phyloP scores from a whole-genome alignment of 2,113 vertebrate species.

The Sitta europaea region DNA sequence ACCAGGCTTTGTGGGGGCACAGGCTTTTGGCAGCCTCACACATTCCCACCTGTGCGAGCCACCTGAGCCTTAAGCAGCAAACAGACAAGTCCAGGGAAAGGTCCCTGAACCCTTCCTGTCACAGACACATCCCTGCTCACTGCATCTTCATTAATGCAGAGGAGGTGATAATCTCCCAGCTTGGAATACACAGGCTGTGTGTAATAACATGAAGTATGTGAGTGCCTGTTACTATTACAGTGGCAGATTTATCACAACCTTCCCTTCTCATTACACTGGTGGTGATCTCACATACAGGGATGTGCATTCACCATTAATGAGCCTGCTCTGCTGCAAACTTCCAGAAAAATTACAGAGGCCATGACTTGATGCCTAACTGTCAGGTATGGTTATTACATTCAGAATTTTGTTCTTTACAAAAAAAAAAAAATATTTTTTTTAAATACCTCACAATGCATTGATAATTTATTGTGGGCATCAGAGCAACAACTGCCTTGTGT shows the following conservation, averaged over 20 bases:
- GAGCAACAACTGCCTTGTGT: neutral
- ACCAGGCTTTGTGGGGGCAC: neutral
- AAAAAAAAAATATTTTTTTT: neutral
- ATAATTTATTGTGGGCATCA: neutral
- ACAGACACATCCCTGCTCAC: neutral
- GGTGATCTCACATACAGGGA: neutral
- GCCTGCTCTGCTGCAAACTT: neutral
- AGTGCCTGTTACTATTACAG: neutral
- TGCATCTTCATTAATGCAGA: neutral
- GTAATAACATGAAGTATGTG: neutral
- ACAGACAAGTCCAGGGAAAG: neutral
- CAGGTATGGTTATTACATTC: neutral
- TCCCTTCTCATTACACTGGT: neutral
- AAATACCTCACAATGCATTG: neutral
- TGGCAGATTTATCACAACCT: neutral
- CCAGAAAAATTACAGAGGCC: neutral
- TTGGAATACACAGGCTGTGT: neutral
- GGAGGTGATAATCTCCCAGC: neutral
- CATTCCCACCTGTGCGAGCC: neutral
- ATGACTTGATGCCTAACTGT: neutral
- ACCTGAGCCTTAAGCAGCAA: neutral
- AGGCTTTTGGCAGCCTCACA: neutral
- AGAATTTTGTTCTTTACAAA: neutral
- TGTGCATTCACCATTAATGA: neutral
- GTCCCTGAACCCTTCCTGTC: neutral